Percentiles rank a stretch among this genome's conserved stretches.
Evolutionary conservation across 2,113 vertebrate genomes (phyloP).

Genomic region (sheep (Ovis aries)): ARS-UI_Ramb_v3.0 NC_056080.1:85558501-85559000

Average conservation of each 20-base stretch:
- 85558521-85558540: not conserved
- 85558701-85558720: not conserved
- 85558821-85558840: rapidly evolving
- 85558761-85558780: rapidly evolving
- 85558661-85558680: not conserved
- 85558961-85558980: not conserved
- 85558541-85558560: too few relatives aligned
- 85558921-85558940: not conserved
- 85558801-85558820: too few relatives aligned
- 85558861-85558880: rapidly evolving
- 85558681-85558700: not conserved
- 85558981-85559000: not conserved
- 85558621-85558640: rapidly evolving
- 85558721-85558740: rapidly evolving
- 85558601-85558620: not conserved
- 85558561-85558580: rapidly evolving
- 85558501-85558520: too few relatives aligned
- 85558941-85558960: not conserved
- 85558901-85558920: too few relatives aligned
- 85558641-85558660: not conserved
- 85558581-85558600: not conserved
- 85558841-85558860: too few relatives aligned
- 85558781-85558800: not conserved
- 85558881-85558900: rapidly evolving
- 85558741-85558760: not conserved